phyloP scores from a whole-genome alignment of 2,797 vertebrate genomes.

The Coregonus sp. region DNA sequence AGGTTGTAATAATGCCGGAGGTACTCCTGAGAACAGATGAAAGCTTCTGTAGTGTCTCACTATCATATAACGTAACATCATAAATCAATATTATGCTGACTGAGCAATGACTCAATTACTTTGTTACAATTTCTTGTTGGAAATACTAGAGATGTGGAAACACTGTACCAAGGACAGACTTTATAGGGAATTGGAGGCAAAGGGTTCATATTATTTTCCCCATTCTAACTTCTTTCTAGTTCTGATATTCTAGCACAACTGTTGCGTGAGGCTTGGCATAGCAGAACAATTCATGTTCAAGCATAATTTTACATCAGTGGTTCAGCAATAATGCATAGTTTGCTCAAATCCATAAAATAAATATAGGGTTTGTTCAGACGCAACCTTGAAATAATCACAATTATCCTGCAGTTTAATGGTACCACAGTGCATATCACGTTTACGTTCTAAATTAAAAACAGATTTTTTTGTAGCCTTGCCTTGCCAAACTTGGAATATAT shows the following conservation, averaged over 20 bases:
- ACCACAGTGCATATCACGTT: neutral
- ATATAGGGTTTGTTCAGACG: neutral
- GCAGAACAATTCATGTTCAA: neutral
- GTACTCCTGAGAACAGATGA: slow-evolving; percentile 67
- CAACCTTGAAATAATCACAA: neutral
- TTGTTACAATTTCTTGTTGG: neutral
- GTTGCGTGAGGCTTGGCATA: neutral
- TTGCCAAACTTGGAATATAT: neutral
- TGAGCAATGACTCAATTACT: no score
- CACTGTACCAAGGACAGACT: neutral
- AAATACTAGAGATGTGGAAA: neutral
- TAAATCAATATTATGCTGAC: neutral
- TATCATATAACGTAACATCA: neutral
- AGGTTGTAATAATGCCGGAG: slow-evolving; percentile 73
- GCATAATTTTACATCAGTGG: neutral
- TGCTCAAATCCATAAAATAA: slow-evolving; percentile 18
- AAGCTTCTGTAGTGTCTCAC: neutral
- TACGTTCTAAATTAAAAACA: neutral
- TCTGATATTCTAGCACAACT: neutral
- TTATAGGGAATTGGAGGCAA: neutral
- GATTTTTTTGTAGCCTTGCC: neutral
- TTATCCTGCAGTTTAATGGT: slow-evolving; percentile 8
- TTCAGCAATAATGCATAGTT: slow-evolving; percentile 1
- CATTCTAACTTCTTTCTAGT: neutral
- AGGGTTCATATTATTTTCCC: neutral